phyloP scores from a whole-genome alignment of 2,888 invertebrate genomes.

The Drosophila colorata region DNA sequence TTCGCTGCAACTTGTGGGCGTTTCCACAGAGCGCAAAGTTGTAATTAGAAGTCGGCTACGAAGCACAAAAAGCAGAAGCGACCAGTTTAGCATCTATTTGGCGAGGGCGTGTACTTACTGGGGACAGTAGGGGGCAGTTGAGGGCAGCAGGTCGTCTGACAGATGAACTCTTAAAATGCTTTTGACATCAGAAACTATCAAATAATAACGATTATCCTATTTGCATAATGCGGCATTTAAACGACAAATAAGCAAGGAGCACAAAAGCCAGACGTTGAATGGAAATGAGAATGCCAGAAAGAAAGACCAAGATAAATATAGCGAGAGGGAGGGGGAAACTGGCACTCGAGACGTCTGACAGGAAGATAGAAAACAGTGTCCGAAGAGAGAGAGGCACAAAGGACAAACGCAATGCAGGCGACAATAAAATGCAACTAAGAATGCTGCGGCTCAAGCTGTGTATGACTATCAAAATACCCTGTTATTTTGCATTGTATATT shows the following conservation, averaged over 20 bases:
- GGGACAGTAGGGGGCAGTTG: not conserved
- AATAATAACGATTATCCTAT: constrained; percentile 80
- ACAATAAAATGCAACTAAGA: constrained; percentile 47
- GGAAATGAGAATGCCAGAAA: constrained; percentile 27
- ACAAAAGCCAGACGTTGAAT: constrained; percentile 54
- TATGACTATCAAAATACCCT: not conserved
- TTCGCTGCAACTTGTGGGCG: constrained; percentile 38
- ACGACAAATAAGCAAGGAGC: constrained; percentile 71
- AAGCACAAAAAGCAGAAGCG: constrained; percentile 5
- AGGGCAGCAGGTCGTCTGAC: constrained; percentile 29
- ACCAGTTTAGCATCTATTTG: not conserved
- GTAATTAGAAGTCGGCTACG: constrained; percentile 54
- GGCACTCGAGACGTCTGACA: constrained; percentile 75
- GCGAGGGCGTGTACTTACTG: too few relatives aligned
- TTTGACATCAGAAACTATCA: constrained; percentile 81
- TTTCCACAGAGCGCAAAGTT: constrained; percentile 41
- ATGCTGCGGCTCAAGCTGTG: not conserved
- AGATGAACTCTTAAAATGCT: constrained; percentile 64
- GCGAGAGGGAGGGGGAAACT: constrained; percentile 12
- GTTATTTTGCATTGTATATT: too few relatives aligned
- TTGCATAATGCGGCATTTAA: constrained; percentile 79
- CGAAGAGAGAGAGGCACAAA: constrained; percentile 26
- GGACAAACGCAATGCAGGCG: constrained; percentile 49
- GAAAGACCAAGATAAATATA: not conserved
- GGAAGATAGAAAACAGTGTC: constrained; percentile 51